phyloP scores from a whole-genome alignment of 1,140 invertebrate genomes.

The Akabosia matsudoensis region DNA sequence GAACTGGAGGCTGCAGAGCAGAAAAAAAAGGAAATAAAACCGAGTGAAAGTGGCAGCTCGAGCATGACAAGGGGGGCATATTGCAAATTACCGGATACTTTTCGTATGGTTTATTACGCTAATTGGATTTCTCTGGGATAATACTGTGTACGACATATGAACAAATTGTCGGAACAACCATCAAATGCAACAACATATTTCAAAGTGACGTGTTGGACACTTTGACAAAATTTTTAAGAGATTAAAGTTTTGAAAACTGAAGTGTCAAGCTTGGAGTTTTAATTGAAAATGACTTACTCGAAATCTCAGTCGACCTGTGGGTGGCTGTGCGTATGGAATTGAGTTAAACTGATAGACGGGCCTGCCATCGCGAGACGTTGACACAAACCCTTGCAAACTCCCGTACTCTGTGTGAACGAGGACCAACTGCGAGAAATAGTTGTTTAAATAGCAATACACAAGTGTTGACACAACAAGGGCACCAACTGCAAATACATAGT shows the following conservation, averaged over 20 bases:
- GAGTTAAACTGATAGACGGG: constrained; percentile 58
- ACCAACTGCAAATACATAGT: background rate
- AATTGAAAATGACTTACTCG: constrained; percentile 50
- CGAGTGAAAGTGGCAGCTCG: background rate
- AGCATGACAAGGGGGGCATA: background rate
- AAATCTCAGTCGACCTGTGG: constrained; percentile 59
- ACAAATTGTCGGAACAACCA: background rate
- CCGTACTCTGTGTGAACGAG: constrained; percentile 13
- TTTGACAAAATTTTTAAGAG: too few relatives aligned
- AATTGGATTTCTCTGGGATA: background rate
- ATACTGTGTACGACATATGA: background rate
- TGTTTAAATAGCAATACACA: background rate
- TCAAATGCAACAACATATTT: background rate
- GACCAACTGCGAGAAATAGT: constrained; percentile 4
- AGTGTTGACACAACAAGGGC: background rate
- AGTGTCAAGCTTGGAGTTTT: too few relatives aligned
- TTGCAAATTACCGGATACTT: too few relatives aligned
- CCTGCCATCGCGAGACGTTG: constrained; percentile 47
- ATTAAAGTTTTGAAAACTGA: too few relatives aligned
- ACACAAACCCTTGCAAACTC: constrained; percentile 19
- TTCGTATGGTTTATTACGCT: background rate
- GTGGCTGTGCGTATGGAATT: constrained; percentile 60
- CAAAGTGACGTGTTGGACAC: background rate
- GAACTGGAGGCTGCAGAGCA: constrained; percentile 56
- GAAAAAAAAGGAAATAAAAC: too few relatives aligned